These are phyloP conservation scores for Hippocampus guttulatus DNA, from an alignment of 2,113 vertebrate genomes.

Conservation along the genomic window DNA sequence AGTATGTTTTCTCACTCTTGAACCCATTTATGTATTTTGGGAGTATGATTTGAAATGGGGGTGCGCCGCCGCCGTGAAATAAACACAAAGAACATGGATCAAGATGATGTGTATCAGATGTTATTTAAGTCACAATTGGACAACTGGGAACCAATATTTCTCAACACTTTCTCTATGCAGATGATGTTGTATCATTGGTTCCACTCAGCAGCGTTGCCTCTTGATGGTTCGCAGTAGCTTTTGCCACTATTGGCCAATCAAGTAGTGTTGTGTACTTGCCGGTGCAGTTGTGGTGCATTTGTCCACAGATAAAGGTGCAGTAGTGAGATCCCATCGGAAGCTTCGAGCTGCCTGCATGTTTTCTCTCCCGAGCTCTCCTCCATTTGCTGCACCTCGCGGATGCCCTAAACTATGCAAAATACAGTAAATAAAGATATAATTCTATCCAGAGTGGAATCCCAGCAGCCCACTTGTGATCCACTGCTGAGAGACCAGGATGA, in stretches of 20 bases:
- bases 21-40: constrained; percentile 1
- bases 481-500: constrained; percentile 1
- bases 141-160: constrained; percentile 18
- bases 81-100: constrained; percentile 10
- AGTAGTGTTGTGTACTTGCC: constrained; percentile 22
- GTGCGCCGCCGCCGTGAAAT: not conserved
- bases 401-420: constrained; percentile 39
- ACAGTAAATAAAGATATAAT: constrained; percentile 26
- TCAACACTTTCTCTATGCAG: constrained; percentile 14
- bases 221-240: constrained; percentile 8
- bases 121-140: not conserved
- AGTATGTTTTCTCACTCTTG: not conserved
- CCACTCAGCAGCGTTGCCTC: constrained; percentile 5
- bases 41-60: constrained; percentile 1
- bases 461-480: constrained; percentile 20
- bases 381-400: constrained; percentile 5
- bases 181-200: constrained; percentile 11
- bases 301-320: constrained; percentile 27
- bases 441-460: constrained; percentile 11
- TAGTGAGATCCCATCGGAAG: constrained; percentile 15
- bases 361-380: constrained; percentile 12
- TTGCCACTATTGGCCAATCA: constrained; percentile 19
- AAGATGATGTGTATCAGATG: not conserved
- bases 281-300: constrained; percentile 31
- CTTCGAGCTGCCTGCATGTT: constrained; percentile 11